phyloP scores from a whole-genome alignment of 2,113 vertebrate species.

The Alouatta palliata region DNA sequence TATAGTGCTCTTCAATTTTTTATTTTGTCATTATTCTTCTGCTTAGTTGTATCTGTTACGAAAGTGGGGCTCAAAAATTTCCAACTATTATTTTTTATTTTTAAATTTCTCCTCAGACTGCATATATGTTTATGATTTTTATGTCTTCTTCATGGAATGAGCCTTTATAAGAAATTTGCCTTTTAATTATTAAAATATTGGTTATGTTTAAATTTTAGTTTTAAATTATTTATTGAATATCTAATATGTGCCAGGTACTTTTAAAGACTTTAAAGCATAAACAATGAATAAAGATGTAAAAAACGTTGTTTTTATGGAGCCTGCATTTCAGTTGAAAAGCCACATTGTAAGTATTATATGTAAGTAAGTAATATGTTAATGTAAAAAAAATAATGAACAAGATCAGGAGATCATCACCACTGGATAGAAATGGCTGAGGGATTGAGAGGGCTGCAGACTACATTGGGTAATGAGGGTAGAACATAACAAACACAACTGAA shows the following conservation, averaged over 20 bases:
- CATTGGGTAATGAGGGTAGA: fast-evolving
- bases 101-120: background rate
- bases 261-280: background rate
- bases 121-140: background rate
- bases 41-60: background rate
- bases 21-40: too few species aligned
- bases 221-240: background rate
- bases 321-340: background rate
- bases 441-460: background rate
- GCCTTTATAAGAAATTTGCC: background rate
- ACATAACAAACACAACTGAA: background rate
- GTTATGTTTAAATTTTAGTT: background rate
- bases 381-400: background rate
- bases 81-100: background rate
- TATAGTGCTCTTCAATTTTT: background rate
- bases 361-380: background rate
- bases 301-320: background rate
- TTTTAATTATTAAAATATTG: background rate
- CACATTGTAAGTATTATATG: background rate
- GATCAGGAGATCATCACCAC: background rate
- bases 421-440: background rate
- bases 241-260: background rate
- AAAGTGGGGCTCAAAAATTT: background rate
- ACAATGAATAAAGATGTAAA: background rate
- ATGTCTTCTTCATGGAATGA: background rate